Conservation (phyloP, 2,888 invertebrate genomes). For the Eustalomyia histrio region DNA sequence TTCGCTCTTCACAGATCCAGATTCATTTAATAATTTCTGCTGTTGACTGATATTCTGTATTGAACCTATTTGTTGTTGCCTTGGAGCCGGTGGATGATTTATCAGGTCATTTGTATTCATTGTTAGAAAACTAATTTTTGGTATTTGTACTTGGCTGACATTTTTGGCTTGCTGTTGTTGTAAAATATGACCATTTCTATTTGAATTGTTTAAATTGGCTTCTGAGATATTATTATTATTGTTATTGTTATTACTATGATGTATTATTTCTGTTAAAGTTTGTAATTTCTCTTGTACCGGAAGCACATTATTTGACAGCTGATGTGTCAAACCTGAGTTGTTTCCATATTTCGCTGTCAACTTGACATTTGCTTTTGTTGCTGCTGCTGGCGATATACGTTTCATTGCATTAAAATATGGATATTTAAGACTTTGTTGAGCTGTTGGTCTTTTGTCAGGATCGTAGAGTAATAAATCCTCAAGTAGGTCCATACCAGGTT, state of each 20-base stretch:
- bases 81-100: slow-evolving; percentile 17
- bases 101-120: slow-evolving; percentile 68
- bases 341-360: slow-evolving; percentile 72
- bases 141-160: slow-evolving; percentile 69
- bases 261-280: slow-evolving; percentile 73
- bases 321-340: slow-evolving; percentile 67
- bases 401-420: slow-evolving; percentile 79
- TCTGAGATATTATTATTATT: slow-evolving; percentile 60
- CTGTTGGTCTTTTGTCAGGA: slow-evolving; percentile 94
- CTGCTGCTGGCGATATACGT: slow-evolving; percentile 76
- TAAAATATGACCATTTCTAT: slow-evolving; percentile 56
- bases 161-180: slow-evolving; percentile 56
- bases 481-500: slow-evolving; percentile 90
- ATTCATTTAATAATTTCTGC: slow-evolving; percentile 59
- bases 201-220: slow-evolving; percentile 58
- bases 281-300: slow-evolving; percentile 76
- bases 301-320: slow-evolving; percentile 75
- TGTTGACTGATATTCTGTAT: slow-evolving; percentile 13
- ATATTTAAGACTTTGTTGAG: slow-evolving; percentile 91
- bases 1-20: slow-evolving; percentile 67
- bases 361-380: slow-evolving; percentile 73
- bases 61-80: slow-evolving; percentile 10
- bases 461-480: slow-evolving; percentile 94
- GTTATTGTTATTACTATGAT: slow-evolving; percentile 69
- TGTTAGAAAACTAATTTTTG: slow-evolving; percentile 73